Evolutionary conservation across 2,888 invertebrate genomes (phyloP).

Genomic region (Pecten maximus): DNA sequence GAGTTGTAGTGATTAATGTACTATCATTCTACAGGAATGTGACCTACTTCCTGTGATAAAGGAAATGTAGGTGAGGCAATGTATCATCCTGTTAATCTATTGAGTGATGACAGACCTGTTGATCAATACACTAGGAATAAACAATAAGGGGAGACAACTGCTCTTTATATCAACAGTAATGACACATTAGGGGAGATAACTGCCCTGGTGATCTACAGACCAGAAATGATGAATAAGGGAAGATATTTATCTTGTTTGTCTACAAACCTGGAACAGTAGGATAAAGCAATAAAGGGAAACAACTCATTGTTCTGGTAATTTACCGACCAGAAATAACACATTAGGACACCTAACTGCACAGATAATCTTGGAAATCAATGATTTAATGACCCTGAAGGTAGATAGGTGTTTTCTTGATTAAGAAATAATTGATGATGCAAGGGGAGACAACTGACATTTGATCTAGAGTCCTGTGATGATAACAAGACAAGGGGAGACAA

Average conservation of each 20-base stretch:
- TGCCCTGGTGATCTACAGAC: neutral
- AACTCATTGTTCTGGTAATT: too few relatives aligned
- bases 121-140: neutral
- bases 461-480: neutral
- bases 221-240: neutral
- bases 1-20: neutral
- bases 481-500: neutral
- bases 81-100: neutral
- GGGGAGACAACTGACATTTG: neutral
- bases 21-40: neutral
- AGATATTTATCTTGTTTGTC: too few relatives aligned
- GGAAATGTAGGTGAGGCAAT: constrained; percentile 6
- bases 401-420: too few relatives aligned
- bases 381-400: too few relatives aligned
- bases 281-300: too few relatives aligned
- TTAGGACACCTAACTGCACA: too few relatives aligned
- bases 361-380: too few relatives aligned
- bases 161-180: too few relatives aligned
- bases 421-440: neutral
- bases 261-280: too few relatives aligned
- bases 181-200: constrained; percentile 3
- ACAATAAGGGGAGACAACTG: too few relatives aligned
- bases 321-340: too few relatives aligned
- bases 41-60: neutral
- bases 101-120: neutral